Percentiles rank a stretch among this genome's conserved stretches.
Conservation (phyloP, 2,888 invertebrate genomes). For the Aleiodes alternator region DNA sequence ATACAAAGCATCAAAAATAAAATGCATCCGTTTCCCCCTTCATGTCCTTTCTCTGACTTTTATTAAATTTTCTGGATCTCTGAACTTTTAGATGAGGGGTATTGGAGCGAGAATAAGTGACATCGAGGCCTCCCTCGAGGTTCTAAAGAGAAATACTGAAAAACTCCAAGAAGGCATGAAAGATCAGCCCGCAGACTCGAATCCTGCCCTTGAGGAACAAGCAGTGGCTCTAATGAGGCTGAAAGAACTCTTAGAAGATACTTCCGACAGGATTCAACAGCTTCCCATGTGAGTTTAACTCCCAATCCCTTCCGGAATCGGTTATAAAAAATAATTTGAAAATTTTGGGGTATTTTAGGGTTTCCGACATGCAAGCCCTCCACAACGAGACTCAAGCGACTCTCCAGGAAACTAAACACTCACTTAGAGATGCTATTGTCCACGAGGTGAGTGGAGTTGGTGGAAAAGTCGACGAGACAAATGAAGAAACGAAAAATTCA, state of each 20-base stretch:
- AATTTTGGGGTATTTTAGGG: slow-evolving; percentile 56
- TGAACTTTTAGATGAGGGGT: slow-evolving; percentile 59
- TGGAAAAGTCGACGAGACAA: slow-evolving; percentile 78
- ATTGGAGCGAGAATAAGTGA: slow-evolving; percentile 59
- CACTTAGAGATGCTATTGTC: slow-evolving; percentile 70
- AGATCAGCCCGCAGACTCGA: slow-evolving; percentile 50
- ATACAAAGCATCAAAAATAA: too few species aligned
- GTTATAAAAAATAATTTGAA: neutral
- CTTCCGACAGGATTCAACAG: slow-evolving; percentile 62
- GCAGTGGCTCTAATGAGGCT: slow-evolving; percentile 60
- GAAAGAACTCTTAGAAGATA: slow-evolving; percentile 64
- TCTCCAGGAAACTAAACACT: slow-evolving; percentile 77
- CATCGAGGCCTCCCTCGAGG: slow-evolving; percentile 61
- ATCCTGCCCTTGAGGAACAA: slow-evolving; percentile 61
- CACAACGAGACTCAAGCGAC: slow-evolving; percentile 81
- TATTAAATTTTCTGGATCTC: neutral
- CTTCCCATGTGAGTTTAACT: slow-evolving; percentile 63
- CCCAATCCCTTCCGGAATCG: slow-evolving; percentile 59
- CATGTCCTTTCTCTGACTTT: too few species aligned
- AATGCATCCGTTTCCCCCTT: too few species aligned
- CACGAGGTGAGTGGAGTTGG: slow-evolving; percentile 76
- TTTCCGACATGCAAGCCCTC: slow-evolving; percentile 77
- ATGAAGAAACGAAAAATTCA: slow-evolving; percentile 78
- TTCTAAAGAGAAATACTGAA: slow-evolving; percentile 58
- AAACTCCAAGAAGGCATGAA: slow-evolving; percentile 53